Evolutionary conservation across 2,113 vertebrate species (phyloP), one percentile per base, ranked within the genome.

Genomic region (Galemys pyrenaicus): DNA sequence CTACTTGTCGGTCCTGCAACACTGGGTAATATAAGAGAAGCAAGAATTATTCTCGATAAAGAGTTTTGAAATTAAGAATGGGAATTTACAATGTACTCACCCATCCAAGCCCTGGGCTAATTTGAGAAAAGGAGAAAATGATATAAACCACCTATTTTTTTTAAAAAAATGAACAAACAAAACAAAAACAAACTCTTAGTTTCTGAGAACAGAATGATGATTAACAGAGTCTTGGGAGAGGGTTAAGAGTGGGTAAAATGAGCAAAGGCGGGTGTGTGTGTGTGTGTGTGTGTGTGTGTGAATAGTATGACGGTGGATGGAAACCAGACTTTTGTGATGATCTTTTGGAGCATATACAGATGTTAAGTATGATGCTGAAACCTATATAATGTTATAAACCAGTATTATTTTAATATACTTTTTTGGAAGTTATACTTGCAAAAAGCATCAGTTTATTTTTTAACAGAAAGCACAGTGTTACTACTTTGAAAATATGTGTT

Each of bases 401-500:
- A 30, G 30, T 62, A 12, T 30, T 62, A 62, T 30, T 62, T 62
- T 30, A 62, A 62, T 62, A 30, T 8, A 24, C 24, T 28, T 62
- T 70, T 70, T 12, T 9, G 41, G 39, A 70, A 39, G 6, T 70
- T 5, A 3, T 62, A 62, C 60, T 62, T 62, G 24, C 28, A 62
- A 62, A 62, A 28, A 62, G 28, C 44, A 56, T 49, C 79, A 83
- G 17, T 22, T 94, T 89, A 19, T 56, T 56, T 86, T 49, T 77
- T 9, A 95, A 87, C 91, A 39, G 41, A 92, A 20, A 83, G 46
- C 13, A 81, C 26, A 22, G 44, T 87, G 75, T 58, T 89, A n/a
- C 30, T 82, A 35, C 92, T 96, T 96, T 92, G n/a, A 73, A 87
- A 96, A 84, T 77, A n/a, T 22, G 71, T 82, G 41, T 79, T 68